Conservation (phyloP, 2,797 vertebrate genomes). For the Myotis vivesi region DNA sequence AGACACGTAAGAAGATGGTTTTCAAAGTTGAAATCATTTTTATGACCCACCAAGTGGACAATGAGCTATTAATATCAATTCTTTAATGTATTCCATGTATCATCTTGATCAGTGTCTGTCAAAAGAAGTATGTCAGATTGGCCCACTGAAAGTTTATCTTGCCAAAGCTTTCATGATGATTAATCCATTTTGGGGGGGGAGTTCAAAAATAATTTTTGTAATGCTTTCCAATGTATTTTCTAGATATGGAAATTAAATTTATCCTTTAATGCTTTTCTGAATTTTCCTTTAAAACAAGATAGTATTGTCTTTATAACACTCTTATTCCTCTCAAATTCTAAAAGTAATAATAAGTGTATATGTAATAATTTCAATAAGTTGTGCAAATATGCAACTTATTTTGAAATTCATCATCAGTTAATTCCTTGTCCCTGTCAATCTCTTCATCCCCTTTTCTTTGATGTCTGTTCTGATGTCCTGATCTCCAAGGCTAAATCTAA, state of each 20-base stretch:
- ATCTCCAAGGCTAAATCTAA: background rate
- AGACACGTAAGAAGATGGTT: background rate
- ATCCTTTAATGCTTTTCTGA: background rate
- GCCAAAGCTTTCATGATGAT: conserved; percentile 5
- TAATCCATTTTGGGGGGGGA: background rate
- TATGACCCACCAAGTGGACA: background rate
- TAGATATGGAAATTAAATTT: conserved; percentile 29
- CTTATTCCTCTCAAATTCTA: conserved; percentile 34
- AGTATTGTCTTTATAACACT: background rate
- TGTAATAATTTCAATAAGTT: conserved; percentile 7
- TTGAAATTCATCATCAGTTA: conserved; percentile 52
- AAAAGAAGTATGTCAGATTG: conserved; percentile 36
- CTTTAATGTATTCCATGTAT: conserved; percentile 27
- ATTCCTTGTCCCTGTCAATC: background rate
- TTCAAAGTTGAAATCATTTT: conserved; percentile 51
- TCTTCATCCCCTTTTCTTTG: background rate
- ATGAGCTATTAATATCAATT: conserved; percentile 47
- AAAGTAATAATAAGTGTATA: background rate
- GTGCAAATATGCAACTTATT: conserved; percentile 31
- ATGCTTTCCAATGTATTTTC: background rate
- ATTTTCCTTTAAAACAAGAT: conserved; percentile 21
- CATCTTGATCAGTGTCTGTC: conserved; percentile 21
- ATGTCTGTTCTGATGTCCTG: background rate
- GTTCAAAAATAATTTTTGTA: conserved; percentile 33
- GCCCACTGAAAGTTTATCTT: background rate